Evolutionary conservation across 2,797 vertebrate genomes (phyloP), one percentile per base, ranked within the genome.

Genomic region (Ambastaia sidthimunki): DNA sequence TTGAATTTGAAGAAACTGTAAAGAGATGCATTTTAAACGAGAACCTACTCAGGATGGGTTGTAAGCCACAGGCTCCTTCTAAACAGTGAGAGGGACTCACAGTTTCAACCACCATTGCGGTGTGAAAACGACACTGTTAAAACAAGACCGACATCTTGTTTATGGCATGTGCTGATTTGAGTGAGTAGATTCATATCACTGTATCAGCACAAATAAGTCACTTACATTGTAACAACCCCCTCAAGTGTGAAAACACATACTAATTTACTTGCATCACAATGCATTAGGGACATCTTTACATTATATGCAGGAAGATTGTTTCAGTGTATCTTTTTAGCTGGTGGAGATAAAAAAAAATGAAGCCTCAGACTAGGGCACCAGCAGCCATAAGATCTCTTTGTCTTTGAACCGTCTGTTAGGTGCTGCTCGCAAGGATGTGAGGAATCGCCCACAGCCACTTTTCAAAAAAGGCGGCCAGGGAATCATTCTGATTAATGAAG

Each of bases 401-500:
- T 84, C 71, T 79, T 67, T 23, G 67, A 50, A 21, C 34, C 37
- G 66, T 79, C 76, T 71, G 57, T 31, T 62, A 54, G 57, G 47
- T 59, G 28, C 66, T 79, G 85, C 81, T 63, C 83, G 44, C 60
- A 76, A 44, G 81, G 72, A 74, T 72, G 75, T 75, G 78, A 82
- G 82, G 82, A 88, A 86, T 72, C 74, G 88, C 88, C 90, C 50
- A 77, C 85, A 89, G 91, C 84, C 87, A 74, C 86, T 83, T 79
- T 83, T 80, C 88, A 83, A 86, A 73, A 80, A 54, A 66, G 86
- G 83, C 88, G 74, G 89, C 89, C 85, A 76, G 91, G 90, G 90
- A 93, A 87, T 92, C 87, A 65, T 74, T 82, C 85, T 92, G 88
- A 93, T 94, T 94, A 93, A 92, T 92, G 88, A 89, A 90, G 86